A percentile compares a stretch with the other conserved stretches of the same genome.
phyloP scores from a whole-genome alignment of 2,797 vertebrate species.

The Myripristis murdjan region DNA sequence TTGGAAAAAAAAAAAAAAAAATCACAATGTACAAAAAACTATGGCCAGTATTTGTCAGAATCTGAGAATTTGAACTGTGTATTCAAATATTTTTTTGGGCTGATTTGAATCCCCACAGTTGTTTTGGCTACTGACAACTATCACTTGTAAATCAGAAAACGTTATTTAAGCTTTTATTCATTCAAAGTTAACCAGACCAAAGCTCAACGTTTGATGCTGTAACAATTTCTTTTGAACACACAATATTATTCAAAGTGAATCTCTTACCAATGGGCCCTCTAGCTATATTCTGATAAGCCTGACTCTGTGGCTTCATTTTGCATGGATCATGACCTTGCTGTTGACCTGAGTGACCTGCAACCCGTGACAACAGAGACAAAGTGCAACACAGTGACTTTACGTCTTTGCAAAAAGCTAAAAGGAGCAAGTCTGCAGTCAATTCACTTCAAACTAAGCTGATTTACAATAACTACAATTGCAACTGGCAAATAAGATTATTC shows the following conservation, averaged over 20 bases:
- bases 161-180: neutral
- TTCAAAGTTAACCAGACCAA: neutral
- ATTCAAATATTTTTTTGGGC: neutral
- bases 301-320: conserved; percentile 1
- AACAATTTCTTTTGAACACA: no score
- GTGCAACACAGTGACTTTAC: conserved; percentile 29
- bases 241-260: no score
- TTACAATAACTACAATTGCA: neutral
- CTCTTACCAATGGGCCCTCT: no score
- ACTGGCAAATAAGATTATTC: neutral
- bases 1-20: no score
- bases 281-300: conserved; percentile 1
- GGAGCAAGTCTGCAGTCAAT: neutral
- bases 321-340: neutral
- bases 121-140: neutral
- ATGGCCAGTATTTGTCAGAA: neutral
- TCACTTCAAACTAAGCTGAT: neutral
- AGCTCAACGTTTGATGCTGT: conserved; percentile 19
- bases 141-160: neutral
- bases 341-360: neutral
- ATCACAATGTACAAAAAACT: no score
- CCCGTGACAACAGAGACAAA: conserved; percentile 17
- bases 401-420: neutral
- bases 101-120: neutral
- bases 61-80: neutral